Evolutionary conservation across 2,797 vertebrate species (phyloP), one percentile per base, ranked within the genome.

Genomic region (Salmo trutta): DNA sequence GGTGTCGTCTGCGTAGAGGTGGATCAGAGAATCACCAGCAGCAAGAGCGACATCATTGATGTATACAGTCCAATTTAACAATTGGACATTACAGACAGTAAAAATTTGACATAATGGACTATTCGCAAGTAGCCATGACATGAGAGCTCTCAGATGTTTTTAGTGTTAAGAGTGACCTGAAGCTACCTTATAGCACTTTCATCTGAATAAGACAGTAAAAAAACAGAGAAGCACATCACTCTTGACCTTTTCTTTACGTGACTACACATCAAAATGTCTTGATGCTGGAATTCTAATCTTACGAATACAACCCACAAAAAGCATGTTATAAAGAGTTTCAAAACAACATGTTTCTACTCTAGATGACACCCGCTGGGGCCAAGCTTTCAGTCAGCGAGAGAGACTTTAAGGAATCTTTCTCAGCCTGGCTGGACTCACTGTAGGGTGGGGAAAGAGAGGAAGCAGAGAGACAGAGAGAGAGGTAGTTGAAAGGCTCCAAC

Each of bases 401-500:
- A 0, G 4, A 24, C 21, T 31, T 19, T n/a, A 68, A 54, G 71
- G 36, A 59, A 31, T 33, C 21, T 4, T 29, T 51, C 71, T 70
- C 73, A 79, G 66, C 79, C 64, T 71, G 75, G 53, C 53, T 47
- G 36, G 79, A 78, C 67, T 59, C 59, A 75, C 73, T 52, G 67
- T 75, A 19, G 69, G 64, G 59, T 3, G 62, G 67, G 56, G 56
- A 33, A 19, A 36, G 54, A 16, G 66, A 27, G 29, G 16, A 31
- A 6, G 65, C 65, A 51, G 12, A 0, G 71, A 14, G 76, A 8
- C 36, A 73, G 21, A 19, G n/a, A 7, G 62, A 27, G 62, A 19
- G 62, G 16, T 53, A 56, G 65, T 74, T 88, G 73, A 84, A 87
- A 87, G 78, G 59, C 71, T 76, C 76, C 77, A 7, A 19, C 66